Base-by-base conservation (phyloP, 2,113 vertebrate species). In the Empidonax traillii region DNA sequence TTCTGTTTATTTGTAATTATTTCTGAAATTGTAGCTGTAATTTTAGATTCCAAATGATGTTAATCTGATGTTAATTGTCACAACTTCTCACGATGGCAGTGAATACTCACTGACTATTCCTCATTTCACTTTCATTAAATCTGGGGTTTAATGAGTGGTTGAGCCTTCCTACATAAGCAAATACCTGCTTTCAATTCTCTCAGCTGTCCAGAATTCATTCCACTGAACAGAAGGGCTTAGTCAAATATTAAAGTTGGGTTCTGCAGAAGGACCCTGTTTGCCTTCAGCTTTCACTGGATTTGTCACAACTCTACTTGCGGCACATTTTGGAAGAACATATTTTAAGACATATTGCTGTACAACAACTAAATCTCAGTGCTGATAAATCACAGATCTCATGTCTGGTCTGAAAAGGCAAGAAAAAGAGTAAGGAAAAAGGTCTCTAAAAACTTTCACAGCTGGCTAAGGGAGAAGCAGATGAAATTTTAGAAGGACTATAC, bases 261-360 rank as follows among this genome's bases (percentile, higher is more conserved):
- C 80, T 91, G 58, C 63, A 83, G 84, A 80, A 85, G 74, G 44
- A 95, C 91, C 89, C 71, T 93, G 67, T 89, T 94, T 92, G 72
- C 59, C 61, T 94, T 95, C 68, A 91, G 31, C 52, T 92, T 93
- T 91, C 81, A 80, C 63, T 90, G 71, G 56, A 74, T 97, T 94
- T 93, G 94, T 94, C 89, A 91, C 71, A 97, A 71, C 75, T 95
- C 55, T 81, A 65, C 92, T 96, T 88, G 61, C 58, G 91, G 78
- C 71, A 95, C 78, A 95, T 94, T 96, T 95, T 97, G 81, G 63
- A 90, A 74, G 91, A 95, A 94, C 87, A 78, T 95, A 96, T 94
- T 97, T 96, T 86, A 97, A 95, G 95, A 88, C 94, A 95, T 97
- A 95, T 88, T 97, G 75, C 81, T 87, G 53, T 92, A 83, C 53